These are phyloP conservation scores for Otocyon megalotis DNA, from an alignment of 2,113 vertebrate genomes.

Conservation along the genomic window DNA sequence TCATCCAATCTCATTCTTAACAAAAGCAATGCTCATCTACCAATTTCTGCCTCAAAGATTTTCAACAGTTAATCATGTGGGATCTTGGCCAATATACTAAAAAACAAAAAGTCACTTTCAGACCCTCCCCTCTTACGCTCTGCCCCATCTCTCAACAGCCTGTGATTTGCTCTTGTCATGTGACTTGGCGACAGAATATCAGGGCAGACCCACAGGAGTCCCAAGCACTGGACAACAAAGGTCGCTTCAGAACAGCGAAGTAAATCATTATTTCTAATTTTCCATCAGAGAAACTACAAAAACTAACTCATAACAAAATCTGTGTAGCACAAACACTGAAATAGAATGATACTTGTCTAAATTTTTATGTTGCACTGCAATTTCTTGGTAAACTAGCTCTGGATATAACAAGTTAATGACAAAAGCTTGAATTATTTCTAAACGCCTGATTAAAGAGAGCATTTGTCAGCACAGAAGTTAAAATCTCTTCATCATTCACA, in stretches of 20 bases:
- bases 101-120: not conserved
- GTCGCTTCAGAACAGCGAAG: not conserved
- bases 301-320: not conserved
- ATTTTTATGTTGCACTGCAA: not conserved
- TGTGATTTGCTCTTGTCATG: not conserved
- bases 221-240: not conserved
- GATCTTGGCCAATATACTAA: not conserved
- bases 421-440: slow-evolving; percentile 51
- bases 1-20: no score
- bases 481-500: slow-evolving; percentile 12
- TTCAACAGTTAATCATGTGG: not conserved
- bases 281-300: not conserved
- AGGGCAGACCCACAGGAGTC: not conserved
- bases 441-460: slow-evolving; percentile 15
- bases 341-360: not conserved
- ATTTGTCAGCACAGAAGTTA: not conserved
- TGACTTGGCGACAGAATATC: not conserved
- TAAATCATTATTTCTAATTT: not conserved
- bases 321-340: not conserved
- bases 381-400: slow-evolving; percentile 22
- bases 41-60: not conserved
- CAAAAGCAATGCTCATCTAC: not conserved
- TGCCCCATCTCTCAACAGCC: not conserved
- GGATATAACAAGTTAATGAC: slow-evolving; percentile 2
- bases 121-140: not conserved